These are phyloP conservation scores for Morpho achilles DNA, from an alignment of 2,888 invertebrate genomes.

Conservation along the genomic window DNA sequence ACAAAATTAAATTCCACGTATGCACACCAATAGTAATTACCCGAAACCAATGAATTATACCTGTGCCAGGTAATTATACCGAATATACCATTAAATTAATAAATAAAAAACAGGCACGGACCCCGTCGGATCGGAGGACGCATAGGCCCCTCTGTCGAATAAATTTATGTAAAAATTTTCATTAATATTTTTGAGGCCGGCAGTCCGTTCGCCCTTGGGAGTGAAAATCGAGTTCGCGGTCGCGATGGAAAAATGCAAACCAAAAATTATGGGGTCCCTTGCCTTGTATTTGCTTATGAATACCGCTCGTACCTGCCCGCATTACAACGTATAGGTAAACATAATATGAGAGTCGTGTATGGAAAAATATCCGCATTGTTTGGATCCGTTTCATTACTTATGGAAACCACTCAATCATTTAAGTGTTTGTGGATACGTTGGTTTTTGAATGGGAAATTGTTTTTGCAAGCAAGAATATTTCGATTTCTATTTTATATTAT, in stretches of 20 bases:
- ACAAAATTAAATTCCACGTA: constrained; percentile 38
- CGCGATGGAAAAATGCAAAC: constrained; percentile 79
- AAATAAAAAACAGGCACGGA: constrained; percentile 75
- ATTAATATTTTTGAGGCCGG: constrained; percentile 78
- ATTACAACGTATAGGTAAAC: constrained; percentile 58
- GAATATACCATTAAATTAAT: constrained; percentile 79
- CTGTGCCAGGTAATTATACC: constrained; percentile 77
- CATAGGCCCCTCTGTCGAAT: constrained; percentile 74
- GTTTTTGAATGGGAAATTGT: constrained; percentile 17
- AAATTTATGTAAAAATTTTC: constrained; percentile 80
- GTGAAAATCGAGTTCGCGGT: constrained; percentile 76
- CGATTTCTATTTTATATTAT: constrained; percentile 1
- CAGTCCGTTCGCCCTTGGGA: constrained; percentile 75
- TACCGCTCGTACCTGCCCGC: constrained; percentile 61
- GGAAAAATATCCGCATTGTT: constrained; percentile 35
- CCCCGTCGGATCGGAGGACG: constrained; percentile 63
- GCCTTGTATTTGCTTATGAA: constrained; percentile 79
- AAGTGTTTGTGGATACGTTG: constrained; percentile 26
- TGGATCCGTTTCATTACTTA: constrained; percentile 34
- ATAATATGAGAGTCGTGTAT: constrained; percentile 57
- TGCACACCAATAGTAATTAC: constrained; percentile 59
- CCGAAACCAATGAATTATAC: constrained; percentile 74
- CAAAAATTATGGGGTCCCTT: constrained; percentile 76
- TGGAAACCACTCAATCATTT: constrained; percentile 33
- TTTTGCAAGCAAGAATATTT: constrained; percentile 11